Base-by-base conservation (phyloP, 2,113 vertebrate genomes). In the Passer montanus region DNA sequence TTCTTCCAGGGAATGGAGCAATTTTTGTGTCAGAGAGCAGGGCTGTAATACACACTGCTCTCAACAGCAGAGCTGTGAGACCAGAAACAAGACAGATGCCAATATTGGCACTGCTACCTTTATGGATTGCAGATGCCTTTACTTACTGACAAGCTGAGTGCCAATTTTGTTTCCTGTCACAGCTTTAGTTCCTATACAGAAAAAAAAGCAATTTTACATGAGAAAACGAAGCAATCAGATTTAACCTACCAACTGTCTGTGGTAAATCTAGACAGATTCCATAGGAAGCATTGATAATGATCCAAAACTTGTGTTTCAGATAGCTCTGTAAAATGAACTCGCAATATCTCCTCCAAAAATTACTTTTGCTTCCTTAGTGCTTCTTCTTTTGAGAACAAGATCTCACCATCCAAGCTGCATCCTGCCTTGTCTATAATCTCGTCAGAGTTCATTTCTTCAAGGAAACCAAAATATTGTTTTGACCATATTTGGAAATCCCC, bases 61-160 rank as follows among this genome's bases (percentile, higher is more conserved):
- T 81, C 60, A 62, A 44, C 18, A 63, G 87, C 63, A 80, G 81
- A 95, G 67, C 41, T 59, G 35, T 31, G 52, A 80, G 58, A 88
- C 50, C 75, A 91, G 81, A 88, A 94, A 62, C 30, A 52, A 84
- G 78, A 41, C 78, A 91, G 78, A 74, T 91, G 89, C 67, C 87
- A 85, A 10, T 49, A 50, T 15, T 96, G 94, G 94, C 87, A 81
- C 59, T 72, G 74, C 23, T 68, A 46, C 66, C 58, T 82, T 82
- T 75, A 73, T 62, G 56, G 94, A 69, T 19, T 82, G 35, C 56
- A 74, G 67, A 84, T 79, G 75, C 50, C 53, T 89, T 74, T 62
- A n/a, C 87, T 93, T 79, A 68, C 87, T 76, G 59, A 28, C 43
- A 73, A 70, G 37, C 12, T 44, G 56, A 67, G 75, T 35, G 26